A percentile compares a stretch with the other conserved stretches of the same genome.
Evolutionary conservation across 2,888 invertebrate species (phyloP).

Genomic region (Platerodrilus igneus): DNA sequence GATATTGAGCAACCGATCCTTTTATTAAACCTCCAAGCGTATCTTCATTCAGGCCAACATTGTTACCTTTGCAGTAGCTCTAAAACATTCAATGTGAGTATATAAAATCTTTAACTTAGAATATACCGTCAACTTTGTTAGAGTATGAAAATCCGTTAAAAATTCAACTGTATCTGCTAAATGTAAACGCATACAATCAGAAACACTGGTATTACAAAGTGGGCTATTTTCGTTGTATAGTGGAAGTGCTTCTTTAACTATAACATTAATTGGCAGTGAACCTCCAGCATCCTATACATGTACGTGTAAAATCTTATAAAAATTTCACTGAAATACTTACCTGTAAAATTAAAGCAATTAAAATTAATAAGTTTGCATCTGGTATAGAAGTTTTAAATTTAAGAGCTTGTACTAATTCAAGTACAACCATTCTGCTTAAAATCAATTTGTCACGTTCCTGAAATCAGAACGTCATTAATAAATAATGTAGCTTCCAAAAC

Average conservation of each 20-base stretch:
- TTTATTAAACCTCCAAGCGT: conserved; percentile 95
- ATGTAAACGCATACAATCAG: conserved; percentile 91
- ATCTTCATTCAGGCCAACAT: conserved; percentile 80
- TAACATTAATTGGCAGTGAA: conserved; percentile 71
- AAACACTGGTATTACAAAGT: conserved; percentile 75
- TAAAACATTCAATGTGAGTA: conserved; percentile 36
- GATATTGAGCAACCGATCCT: conserved; percentile 88
- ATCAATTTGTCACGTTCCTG: conserved; percentile 92
- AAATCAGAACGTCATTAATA: too few species aligned
- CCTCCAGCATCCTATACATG: conserved; percentile 90
- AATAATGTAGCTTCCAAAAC: too few species aligned
- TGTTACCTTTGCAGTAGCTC: conserved; percentile 66
- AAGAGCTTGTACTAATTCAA: conserved; percentile 90
- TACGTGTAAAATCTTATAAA: too few species aligned
- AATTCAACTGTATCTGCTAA: conserved; percentile 91
- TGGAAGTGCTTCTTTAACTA: conserved; percentile 54
- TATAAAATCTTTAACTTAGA: not conserved
- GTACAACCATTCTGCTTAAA: conserved; percentile 85
- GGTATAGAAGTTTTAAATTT: conserved; percentile 93
- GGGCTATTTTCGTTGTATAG: conserved; percentile 45
- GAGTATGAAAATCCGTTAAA: conserved; percentile 91
- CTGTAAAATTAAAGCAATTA: conserved; percentile 85
- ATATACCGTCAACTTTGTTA: conserved; percentile 90
- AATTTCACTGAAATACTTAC: conserved; percentile 41
- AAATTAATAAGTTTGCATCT: conserved; percentile 87